A percentile compares a stretch with the other conserved stretches of the same genome.
Conservation (phyloP, 2,888 invertebrate genomes). For the Athalia cordata region DNA sequence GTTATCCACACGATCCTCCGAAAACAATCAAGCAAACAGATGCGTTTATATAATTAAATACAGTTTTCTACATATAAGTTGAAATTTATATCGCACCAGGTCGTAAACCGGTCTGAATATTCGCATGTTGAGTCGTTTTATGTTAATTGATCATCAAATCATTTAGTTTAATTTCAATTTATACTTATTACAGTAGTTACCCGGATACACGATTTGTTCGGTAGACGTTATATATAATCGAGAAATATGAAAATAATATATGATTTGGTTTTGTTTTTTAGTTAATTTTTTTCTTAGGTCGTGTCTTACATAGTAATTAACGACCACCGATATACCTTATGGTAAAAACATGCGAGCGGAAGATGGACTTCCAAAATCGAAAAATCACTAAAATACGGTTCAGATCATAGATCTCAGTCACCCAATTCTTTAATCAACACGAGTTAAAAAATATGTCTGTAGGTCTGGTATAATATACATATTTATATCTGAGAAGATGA, state of each 20-base stretch:
- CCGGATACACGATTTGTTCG: conserved; percentile 27
- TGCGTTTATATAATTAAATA: conserved; percentile 10
- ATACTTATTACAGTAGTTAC: conserved; percentile 1
- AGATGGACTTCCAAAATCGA: no score
- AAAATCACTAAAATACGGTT: no score
- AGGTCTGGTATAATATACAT: no score
- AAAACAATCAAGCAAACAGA: not conserved
- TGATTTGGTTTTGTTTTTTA: not conserved
- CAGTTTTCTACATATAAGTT: not conserved
- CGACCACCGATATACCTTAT: no score
- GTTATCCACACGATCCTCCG: no score
- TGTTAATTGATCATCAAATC: conserved; percentile 29
- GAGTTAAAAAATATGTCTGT: no score
- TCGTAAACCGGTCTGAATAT: conserved; percentile 25
- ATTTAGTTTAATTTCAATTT: conserved; percentile 17
- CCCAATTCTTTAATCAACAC: no score
- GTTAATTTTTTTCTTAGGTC: not conserved
- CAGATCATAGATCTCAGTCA: no score
- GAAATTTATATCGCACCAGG: conserved; percentile 14
- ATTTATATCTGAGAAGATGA: no score
- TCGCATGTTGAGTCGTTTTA: conserved; percentile 9
- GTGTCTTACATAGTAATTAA: not conserved
- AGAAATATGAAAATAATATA: not conserved
- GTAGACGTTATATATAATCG: not conserved
- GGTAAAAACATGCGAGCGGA: no score